Evolutionary conservation across 2,888 invertebrate genomes (phyloP).

Genomic region (Dendrolimus pini): DNA sequence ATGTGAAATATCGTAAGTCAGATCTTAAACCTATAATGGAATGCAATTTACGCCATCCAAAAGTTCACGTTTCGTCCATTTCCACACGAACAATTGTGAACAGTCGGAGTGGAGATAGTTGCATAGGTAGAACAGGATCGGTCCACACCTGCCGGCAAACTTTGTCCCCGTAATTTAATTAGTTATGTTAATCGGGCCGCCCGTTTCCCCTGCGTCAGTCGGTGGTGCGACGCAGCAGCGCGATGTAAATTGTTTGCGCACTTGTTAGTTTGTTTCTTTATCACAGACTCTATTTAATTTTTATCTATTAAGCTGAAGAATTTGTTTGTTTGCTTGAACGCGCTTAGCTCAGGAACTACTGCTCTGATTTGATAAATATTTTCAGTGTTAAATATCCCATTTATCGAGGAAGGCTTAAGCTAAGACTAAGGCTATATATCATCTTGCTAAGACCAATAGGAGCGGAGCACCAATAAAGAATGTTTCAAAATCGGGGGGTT

Average conservation of each 20-base stretch:
- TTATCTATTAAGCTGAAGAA: background rate
- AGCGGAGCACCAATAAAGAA: too few species aligned
- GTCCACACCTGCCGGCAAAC: conserved; percentile 36
- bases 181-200: conserved; percentile 45
- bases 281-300: background rate
- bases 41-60: background rate
- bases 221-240: background rate
- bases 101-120: background rate
- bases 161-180: conserved; percentile 40
- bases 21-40: too few species aligned
- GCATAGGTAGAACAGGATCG: background rate
- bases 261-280: background rate
- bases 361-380: too few species aligned
- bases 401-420: too few species aligned
- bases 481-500: too few species aligned
- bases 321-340: too few species aligned
- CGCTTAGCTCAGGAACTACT: too few species aligned
- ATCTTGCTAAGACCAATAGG: too few species aligned
- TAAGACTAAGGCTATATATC: too few species aligned
- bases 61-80: background rate
- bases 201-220: conserved; percentile 4
- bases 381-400: too few species aligned
- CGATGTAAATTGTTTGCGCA: background rate
- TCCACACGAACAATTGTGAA: background rate
- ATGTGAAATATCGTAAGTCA: too few species aligned